Conservation (phyloP, 30 jellyfish, hydroid and myxozoan species). For the Pelagia noctiluca region DNA sequence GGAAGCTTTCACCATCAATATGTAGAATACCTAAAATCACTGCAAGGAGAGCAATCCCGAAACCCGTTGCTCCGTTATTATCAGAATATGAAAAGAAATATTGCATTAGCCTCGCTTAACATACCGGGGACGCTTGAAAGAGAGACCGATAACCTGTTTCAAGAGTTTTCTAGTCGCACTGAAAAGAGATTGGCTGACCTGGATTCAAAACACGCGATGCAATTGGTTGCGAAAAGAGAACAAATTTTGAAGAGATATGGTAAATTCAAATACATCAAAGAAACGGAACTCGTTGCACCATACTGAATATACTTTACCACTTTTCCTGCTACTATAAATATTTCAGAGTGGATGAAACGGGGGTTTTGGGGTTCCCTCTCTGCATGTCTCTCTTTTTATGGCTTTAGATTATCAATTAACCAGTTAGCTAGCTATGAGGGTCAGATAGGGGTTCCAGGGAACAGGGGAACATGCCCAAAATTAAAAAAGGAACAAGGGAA, state of each 20-base stretch:
- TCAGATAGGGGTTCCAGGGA: too few species aligned
- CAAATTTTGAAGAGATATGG: conserved; percentile 15
- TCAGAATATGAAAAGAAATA: background rate
- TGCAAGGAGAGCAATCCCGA: background rate
- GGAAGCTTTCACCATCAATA: too few species aligned
- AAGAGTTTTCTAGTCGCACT: background rate
- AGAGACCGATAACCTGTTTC: background rate
- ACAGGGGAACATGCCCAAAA: too few species aligned
- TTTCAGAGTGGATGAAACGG: too few species aligned
- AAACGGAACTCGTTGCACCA: conserved; percentile 10
- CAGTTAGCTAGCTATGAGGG: too few species aligned
- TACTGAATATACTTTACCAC: too few species aligned
- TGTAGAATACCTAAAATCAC: too few species aligned
- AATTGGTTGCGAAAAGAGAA: conserved; percentile 3
- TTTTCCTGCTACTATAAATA: too few species aligned
- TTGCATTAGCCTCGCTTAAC: background rate
- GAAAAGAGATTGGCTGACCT: background rate
- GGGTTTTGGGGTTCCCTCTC: too few species aligned
- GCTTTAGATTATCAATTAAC: too few species aligned
- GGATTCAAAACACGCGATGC: conserved; percentile 1
- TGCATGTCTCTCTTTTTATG: too few species aligned
- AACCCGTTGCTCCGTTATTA: background rate
- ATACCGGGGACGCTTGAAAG: conserved; percentile 8
- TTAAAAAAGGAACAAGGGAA: too few species aligned
- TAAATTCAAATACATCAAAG: conserved; percentile 14